A percentile compares a stretch with the other conserved stretches of the same genome.
These are phyloP conservation scores for Netelia inedita DNA, from an alignment of 2,888 invertebrate genomes.

Conservation along the genomic window DNA sequence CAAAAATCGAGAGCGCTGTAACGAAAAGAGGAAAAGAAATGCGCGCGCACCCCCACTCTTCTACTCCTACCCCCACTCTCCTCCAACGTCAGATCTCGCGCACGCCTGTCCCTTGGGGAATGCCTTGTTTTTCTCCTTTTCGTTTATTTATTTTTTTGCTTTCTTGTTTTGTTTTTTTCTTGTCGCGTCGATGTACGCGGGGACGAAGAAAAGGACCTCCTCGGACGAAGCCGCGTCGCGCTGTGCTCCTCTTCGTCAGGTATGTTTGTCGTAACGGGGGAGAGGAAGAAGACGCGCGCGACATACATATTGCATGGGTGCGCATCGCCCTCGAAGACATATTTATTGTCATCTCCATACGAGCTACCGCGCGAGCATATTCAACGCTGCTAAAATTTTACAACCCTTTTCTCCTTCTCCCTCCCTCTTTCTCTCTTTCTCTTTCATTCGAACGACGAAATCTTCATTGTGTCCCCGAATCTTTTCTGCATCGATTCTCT, in stretches of 20 bases:
- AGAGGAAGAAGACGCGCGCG: conserved; percentile 75
- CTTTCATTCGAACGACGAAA: conserved; percentile 32
- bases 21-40: conserved; percentile 34
- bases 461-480: conserved; percentile 23
- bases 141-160: not conserved
- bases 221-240: conserved; percentile 50
- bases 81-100: conserved; percentile 20
- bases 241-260: not conserved
- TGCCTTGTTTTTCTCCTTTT: too few species aligned
- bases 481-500: conserved; percentile 1
- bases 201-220: conserved; percentile 66
- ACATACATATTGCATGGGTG: conserved; percentile 83
- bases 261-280: not conserved
- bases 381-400: conserved; percentile 64
- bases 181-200: conserved; percentile 28
- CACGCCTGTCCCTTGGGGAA: conserved; percentile 57
- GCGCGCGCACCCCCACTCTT: not conserved
- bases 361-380: conserved; percentile 75
- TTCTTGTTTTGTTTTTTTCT: conserved; percentile 37
- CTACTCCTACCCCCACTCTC: not conserved
- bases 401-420: conserved; percentile 51
- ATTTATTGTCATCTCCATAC: conserved; percentile 83
- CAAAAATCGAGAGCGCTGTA: conserved; percentile 28
- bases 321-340: conserved; percentile 75
- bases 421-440: conserved; percentile 14